Conservation (phyloP, 2,113 vertebrate genomes). For the Microcebus griseorufus region DNA sequence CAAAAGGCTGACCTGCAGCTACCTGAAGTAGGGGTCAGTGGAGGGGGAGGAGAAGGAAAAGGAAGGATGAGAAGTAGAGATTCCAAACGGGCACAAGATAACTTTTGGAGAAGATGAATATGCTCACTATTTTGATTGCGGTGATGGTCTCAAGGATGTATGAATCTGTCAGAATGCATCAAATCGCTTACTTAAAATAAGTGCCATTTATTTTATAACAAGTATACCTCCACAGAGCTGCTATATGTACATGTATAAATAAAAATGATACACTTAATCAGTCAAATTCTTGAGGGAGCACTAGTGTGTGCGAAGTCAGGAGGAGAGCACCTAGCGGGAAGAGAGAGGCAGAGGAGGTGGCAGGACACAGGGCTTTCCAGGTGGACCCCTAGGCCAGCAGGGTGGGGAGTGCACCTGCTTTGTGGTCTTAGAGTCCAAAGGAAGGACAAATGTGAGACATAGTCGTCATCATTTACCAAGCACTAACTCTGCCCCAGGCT, state of each 20-base stretch:
- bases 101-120: background rate
- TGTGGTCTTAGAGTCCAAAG: no score
- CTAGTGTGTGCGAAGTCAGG: background rate
- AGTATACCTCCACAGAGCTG: background rate
- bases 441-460: background rate
- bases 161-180: background rate
- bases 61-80: background rate
- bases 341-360: background rate
- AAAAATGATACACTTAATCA: background rate
- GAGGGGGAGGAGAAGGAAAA: no score
- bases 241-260: background rate
- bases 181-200: conserved; percentile 25
- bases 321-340: background rate
- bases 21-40: no score
- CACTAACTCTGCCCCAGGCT: background rate
- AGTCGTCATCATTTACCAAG: background rate
- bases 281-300: background rate
- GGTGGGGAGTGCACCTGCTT: background rate
- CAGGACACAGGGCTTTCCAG: rapidly evolving
- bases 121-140: background rate
- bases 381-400: background rate
- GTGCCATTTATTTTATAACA: background rate
- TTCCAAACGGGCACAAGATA: background rate
- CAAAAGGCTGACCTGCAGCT: background rate
- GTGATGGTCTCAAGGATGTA: background rate